Evolutionary conservation across 1,140 invertebrate genomes (phyloP).

Genomic region (Hyles euphorbiae): DNA sequence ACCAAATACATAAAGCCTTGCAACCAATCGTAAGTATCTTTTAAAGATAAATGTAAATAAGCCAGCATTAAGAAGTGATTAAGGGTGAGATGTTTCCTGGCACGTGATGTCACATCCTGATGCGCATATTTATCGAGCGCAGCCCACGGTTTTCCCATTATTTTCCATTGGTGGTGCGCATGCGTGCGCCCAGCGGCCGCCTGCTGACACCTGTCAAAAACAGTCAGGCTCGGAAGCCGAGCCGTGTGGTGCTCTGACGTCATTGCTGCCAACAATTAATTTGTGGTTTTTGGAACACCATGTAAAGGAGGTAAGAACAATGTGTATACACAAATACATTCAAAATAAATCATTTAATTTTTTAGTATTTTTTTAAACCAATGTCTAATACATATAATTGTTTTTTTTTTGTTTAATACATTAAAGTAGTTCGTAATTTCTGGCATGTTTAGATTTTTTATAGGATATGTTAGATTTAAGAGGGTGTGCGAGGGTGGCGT

Average conservation of each 20-base stretch:
- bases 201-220: conserved; percentile 7
- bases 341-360: background rate
- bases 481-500: too few relatives aligned
- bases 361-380: too few relatives aligned
- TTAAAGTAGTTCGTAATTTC: too few relatives aligned
- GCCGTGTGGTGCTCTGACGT: conserved; percentile 4
- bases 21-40: too few relatives aligned
- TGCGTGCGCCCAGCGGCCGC: background rate
- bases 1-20: too few relatives aligned
- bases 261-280: background rate
- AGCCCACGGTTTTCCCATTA: conserved; percentile 4
- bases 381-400: too few relatives aligned
- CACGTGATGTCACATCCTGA: conserved; percentile 3
- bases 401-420: too few relatives aligned
- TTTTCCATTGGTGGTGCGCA: background rate
- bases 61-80: background rate
- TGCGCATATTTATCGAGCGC: conserved; percentile 10
- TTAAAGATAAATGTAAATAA: too few relatives aligned
- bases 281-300: background rate
- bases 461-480: too few relatives aligned
- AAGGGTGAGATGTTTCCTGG: background rate
- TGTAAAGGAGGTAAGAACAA: conserved; percentile 2
- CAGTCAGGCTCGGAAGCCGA: conserved; percentile 1
- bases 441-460: too few relatives aligned
- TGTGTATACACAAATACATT: too few relatives aligned